phyloP scores from a whole-genome alignment of 2,113 vertebrate species.

The Ploceus nigricollis region DNA sequence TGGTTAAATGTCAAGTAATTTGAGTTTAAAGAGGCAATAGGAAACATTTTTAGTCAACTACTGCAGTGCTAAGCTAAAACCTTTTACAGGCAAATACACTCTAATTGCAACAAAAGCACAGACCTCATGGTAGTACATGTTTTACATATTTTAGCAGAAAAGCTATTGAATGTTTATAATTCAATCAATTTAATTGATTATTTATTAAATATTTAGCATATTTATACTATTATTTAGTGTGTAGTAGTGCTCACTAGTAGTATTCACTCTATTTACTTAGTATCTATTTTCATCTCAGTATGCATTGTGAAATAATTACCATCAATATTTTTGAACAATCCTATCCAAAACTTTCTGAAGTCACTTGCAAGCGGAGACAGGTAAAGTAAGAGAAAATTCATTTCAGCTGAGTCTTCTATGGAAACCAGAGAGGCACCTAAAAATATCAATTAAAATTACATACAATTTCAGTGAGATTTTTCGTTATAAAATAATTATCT shows the following conservation, averaged over 20 bases:
- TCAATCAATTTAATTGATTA: background rate
- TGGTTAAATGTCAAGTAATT: background rate
- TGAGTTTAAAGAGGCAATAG: background rate
- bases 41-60: background rate
- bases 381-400: conserved; percentile 79
- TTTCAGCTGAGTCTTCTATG: conserved; percentile 81
- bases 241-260: background rate
- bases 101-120: rapidly evolving
- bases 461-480: background rate
- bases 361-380: conserved; percentile 76
- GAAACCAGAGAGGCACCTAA: conserved; percentile 82
- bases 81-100: background rate
- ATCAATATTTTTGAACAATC: conserved; percentile 84
- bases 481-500: background rate
- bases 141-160: background rate
- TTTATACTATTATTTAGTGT: background rate
- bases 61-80: background rate
- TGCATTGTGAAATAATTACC: conserved; percentile 69
- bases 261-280: background rate
- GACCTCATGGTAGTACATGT: background rate
- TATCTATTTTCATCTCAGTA: background rate
- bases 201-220: background rate
- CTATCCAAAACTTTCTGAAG: conserved; percentile 84
- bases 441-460: background rate
- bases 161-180: background rate